phyloP scores from a whole-genome alignment of 2,113 vertebrate genomes.

The Pelmatolapia mariae region DNA sequence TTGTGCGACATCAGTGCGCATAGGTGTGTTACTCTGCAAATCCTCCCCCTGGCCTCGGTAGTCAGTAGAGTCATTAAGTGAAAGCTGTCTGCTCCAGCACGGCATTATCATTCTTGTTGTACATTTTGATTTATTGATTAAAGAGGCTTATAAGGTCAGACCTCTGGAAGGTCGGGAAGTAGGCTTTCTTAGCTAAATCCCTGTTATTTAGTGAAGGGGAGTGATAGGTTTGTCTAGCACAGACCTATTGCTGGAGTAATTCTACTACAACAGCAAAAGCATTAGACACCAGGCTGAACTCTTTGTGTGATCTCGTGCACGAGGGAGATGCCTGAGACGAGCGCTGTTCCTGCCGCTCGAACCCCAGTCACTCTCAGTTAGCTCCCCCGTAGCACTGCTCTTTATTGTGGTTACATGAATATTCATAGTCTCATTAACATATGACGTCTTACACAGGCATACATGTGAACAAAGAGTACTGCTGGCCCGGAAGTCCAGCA shows the following conservation, averaged over 20 bases:
- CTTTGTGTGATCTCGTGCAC: neutral
- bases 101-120: conserved; percentile 44
- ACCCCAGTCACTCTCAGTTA: neutral
- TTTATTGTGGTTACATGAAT: neutral
- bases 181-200: conserved; percentile 2
- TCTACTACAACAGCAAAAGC: neutral
- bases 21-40: neutral
- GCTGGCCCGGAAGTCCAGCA: neutral
- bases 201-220: neutral
- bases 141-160: conserved; percentile 27
- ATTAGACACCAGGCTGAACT: neutral
- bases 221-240: neutral
- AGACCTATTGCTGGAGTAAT: neutral
- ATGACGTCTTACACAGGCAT: neutral
- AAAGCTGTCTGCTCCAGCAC: neutral
- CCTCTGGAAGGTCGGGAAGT: conserved; percentile 18
- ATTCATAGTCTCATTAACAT: neutral
- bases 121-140: conserved; percentile 48
- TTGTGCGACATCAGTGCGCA: neutral
- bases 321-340: neutral
- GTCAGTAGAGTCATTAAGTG: conserved; percentile 23
- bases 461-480: too few relatives aligned
- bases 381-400: neutral
- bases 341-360: neutral
- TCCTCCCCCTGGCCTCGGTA: conserved; percentile 24